Base-by-base conservation (phyloP, 2,888 invertebrate genomes). In the Schizaphis graminum region DNA sequence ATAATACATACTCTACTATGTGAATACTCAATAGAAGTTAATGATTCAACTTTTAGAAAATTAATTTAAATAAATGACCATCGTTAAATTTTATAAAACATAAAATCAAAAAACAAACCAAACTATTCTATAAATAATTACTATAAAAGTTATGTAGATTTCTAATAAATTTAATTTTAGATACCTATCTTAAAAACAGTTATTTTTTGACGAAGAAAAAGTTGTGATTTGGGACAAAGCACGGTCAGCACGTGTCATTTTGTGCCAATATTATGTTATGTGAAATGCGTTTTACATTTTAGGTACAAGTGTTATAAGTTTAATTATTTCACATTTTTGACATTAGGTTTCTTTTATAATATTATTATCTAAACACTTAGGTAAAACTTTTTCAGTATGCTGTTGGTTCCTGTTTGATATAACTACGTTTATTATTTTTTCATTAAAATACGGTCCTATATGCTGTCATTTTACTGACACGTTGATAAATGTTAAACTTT, bases 401-500 rank as follows among this genome's bases (percentile, higher is more conserved):
- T 28, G 3, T 44, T 5, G 28, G 47, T 49, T n/a, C 28, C 10
- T 10, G 24, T 88, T 41, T 88, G 24, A 88, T 88, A 77, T 21
- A 77, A 77, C 77, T 77, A 35, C 21, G 21, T 24, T 53, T 53
- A 88, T 87, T 88, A 35, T 88, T 88, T 49, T 88, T 88, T 24
- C 53, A 53, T 56, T 56, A 41, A 88, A 56, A 56, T 88, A 56
- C 26, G 3, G 35, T 88, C 35, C 49, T 28, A 53, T 88, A 35
- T 11, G 53, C 26, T 61, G 61, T 67, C 61, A 47, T 61, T 67
- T 67, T 90, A 4, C 24, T 53, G 56, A 35, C 88, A 61, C n/a
- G 89, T n/a, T 47, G 61, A 90, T 67, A 67, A 67, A 67, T n/a
- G 67, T n/a, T 47, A 67, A 44, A 90, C 61, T 90, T 47, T 16